Percentiles rank a stretch among this genome's conserved stretches.
These are phyloP conservation scores for Stenotaenia linearis DNA, from an alignment of 2,888 invertebrate species.

Conservation along the genomic window DNA sequence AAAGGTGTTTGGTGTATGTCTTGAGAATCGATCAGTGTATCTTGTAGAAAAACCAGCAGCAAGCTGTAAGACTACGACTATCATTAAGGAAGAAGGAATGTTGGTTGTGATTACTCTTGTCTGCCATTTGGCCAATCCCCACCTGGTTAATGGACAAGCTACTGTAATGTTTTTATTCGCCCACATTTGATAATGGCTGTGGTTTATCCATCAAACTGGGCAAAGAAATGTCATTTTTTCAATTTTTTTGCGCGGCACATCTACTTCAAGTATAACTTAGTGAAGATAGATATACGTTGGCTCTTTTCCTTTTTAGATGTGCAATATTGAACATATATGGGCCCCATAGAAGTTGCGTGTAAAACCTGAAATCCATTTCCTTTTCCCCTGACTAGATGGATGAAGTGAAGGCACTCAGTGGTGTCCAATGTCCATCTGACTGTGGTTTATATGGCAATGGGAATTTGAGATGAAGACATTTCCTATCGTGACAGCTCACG, in stretches of 20 bases:
- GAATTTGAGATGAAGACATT: slow-evolving; percentile 4
- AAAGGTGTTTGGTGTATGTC: neutral
- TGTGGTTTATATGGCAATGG: slow-evolving; percentile 23
- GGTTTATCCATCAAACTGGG: neutral
- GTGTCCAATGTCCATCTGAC: slow-evolving; percentile 26
- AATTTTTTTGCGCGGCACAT: neutral
- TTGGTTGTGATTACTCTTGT: slow-evolving; percentile 3
- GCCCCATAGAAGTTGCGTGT: slow-evolving; percentile 1
- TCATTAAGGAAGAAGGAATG: slow-evolving; percentile 5
- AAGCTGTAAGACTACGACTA: neutral
- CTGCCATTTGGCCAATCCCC: slow-evolving; percentile 5
- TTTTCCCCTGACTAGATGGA: slow-evolving; percentile 13
- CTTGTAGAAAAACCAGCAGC: neutral
- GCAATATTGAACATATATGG: slow-evolving; percentile 12
- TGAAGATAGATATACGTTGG: neutral
- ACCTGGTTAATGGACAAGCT: neutral
- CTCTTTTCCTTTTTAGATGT: neutral
- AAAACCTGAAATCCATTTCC: slow-evolving; percentile 16
- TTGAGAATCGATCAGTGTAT: neutral
- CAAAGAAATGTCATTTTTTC: neutral
- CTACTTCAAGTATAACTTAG: neutral
- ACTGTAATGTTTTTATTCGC: neutral
- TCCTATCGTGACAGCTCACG: slow-evolving; percentile 11
- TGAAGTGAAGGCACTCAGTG: slow-evolving; percentile 26
- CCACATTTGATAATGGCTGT: neutral